Evolutionary conservation across 2,113 vertebrate species (phyloP).

Genomic region (Antidorcas marsupialis): DNA sequence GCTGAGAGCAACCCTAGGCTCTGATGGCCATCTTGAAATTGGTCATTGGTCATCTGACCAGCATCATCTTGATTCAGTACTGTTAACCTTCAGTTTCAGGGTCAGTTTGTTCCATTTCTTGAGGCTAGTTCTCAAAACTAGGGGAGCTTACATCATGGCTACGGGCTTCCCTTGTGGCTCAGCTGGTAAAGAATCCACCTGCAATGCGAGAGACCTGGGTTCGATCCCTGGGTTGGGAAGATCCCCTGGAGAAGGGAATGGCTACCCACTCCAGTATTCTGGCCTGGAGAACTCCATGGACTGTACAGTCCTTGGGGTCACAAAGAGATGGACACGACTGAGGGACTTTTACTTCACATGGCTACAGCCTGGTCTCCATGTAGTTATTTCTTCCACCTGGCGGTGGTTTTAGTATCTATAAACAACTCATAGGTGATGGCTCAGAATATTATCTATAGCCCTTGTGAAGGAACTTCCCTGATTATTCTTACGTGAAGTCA

Average conservation of each 20-base stretch:
- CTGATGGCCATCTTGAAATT: background rate
- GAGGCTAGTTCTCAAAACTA: background rate
- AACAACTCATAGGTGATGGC: background rate
- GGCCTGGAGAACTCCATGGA: background rate
- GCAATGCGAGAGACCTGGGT: background rate
- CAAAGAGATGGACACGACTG: background rate
- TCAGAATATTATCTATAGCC: background rate
- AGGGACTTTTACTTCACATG: background rate
- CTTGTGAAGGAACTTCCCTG: background rate
- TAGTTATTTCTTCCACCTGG: background rate
- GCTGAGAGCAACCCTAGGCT: background rate
- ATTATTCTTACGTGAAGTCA: background rate
- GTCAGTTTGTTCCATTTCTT: background rate
- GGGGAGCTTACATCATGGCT: background rate
- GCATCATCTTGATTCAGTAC: background rate
- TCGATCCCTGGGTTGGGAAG: background rate
- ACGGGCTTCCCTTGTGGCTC: accelerated
- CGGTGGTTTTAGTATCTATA: background rate
- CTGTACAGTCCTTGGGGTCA: background rate
- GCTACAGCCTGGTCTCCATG: background rate
- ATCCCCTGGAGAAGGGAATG: background rate
- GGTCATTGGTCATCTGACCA: background rate
- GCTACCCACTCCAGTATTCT: background rate
- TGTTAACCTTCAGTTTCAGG: background rate
- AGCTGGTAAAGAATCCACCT: background rate